phyloP scores from a whole-genome alignment of 1,140 invertebrate species.

The Gryllus bimaculatus region DNA sequence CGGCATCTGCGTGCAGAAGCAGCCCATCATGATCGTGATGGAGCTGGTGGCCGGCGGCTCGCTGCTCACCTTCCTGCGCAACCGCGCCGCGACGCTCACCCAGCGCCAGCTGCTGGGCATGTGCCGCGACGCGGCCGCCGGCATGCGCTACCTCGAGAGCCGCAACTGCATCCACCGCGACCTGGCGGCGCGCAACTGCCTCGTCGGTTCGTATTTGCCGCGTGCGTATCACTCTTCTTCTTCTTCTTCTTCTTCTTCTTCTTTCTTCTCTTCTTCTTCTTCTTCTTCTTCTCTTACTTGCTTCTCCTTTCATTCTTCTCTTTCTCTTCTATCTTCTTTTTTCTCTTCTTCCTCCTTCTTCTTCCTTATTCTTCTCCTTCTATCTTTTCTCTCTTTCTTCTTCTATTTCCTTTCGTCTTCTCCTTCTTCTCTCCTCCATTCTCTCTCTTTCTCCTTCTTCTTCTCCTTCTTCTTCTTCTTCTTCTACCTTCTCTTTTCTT shows the following conservation, averaged over 20 bases:
- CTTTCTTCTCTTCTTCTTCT: slow-evolving; percentile 13
- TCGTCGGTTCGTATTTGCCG: slow-evolving; percentile 53
- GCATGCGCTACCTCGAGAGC: slow-evolving; percentile 92
- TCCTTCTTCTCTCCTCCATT: too few relatives aligned
- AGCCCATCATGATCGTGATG: slow-evolving; percentile 99
- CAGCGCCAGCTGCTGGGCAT: slow-evolving; percentile 71
- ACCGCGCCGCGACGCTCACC: slow-evolving; percentile 57
- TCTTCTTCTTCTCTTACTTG: too few relatives aligned
- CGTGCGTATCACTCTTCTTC: neutral
- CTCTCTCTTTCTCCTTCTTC: too few relatives aligned
- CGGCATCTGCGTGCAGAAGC: slow-evolving; percentile 94
- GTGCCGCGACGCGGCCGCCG: slow-evolving; percentile 88
- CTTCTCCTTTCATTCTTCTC: too few relatives aligned
- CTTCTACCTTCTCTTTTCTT: too few relatives aligned
- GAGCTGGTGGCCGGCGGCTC: slow-evolving; percentile 91
- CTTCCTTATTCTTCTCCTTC: too few relatives aligned
- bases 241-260: slow-evolving; percentile 7
- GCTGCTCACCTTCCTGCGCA: slow-evolving; percentile 75
- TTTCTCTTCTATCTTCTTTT: too few relatives aligned
- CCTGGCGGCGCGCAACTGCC: slow-evolving; percentile 89
- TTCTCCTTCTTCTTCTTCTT: too few relatives aligned
- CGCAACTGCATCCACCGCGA: slow-evolving; percentile 96
- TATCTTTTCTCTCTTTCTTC: too few relatives aligned
- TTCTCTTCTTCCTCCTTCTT: too few relatives aligned
- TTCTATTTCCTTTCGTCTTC: too few relatives aligned